Evolutionary conservation across 2,113 vertebrate species (phyloP).

Genomic region (Sebastes schlegelii): DNA sequence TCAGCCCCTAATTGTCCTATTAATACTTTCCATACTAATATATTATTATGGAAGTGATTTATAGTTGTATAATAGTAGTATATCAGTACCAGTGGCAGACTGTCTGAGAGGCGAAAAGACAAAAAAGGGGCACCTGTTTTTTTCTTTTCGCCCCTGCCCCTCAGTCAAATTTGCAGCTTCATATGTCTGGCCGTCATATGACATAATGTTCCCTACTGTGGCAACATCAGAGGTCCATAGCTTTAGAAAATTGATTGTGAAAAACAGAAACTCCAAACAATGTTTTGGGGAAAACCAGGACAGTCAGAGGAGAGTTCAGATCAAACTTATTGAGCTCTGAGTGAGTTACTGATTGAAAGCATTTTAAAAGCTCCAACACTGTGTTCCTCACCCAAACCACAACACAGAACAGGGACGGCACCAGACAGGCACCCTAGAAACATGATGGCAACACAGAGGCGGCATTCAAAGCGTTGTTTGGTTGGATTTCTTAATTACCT

Average conservation of each 20-base stretch:
- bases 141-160: too few relatives aligned
- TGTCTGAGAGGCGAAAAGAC: background rate
- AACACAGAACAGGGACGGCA: background rate
- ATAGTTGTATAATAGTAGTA: background rate
- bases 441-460: background rate
- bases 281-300: background rate
- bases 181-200: background rate
- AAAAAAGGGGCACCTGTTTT: background rate
- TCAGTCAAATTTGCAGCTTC: background rate
- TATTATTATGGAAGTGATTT: background rate
- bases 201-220: background rate
- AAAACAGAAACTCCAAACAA: background rate
- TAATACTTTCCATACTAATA: background rate
- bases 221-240: background rate
- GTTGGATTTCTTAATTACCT: background rate
- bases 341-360: background rate
- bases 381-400: background rate
- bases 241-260: background rate
- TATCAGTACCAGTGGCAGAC: background rate
- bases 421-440: background rate
- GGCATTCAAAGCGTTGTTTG: background rate
- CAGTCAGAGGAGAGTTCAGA: background rate
- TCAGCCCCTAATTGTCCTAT: background rate
- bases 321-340: background rate
- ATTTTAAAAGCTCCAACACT: background rate